phyloP scores from a whole-genome alignment of 30 jellyfish, hydroid and myxozoan genomes.

The Aurelia aurita region DNA sequence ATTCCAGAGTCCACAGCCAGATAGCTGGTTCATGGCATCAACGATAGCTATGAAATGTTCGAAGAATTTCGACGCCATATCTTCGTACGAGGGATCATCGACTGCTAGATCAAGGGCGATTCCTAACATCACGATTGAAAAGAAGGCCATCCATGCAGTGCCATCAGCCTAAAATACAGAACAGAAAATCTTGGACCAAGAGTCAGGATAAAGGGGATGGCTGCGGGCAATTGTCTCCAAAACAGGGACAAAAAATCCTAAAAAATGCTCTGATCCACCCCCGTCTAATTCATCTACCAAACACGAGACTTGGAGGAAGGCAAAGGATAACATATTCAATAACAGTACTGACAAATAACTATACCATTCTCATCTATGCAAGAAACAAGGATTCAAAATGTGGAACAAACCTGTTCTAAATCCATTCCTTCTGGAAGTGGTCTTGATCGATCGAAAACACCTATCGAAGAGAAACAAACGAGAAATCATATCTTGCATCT shows the following conservation, averaged over 20 bases:
- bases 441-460: conserved; percentile 92
- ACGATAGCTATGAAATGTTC: conserved; percentile 91
- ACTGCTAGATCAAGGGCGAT: conserved; percentile 88
- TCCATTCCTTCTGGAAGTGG: conserved; percentile 88
- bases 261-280: no score
- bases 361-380: no score
- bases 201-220: no score
- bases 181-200: no score
- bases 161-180: conserved; percentile 86
- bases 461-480: conserved; percentile 2
- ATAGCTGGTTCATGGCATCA: conserved; percentile 89
- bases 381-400: not conserved
- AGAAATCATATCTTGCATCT: no score
- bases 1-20: conserved; percentile 93
- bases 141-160: conserved; percentile 99
- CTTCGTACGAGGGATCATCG: conserved; percentile 86
- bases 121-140: conserved; percentile 73
- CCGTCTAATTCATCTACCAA: no score
- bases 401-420: conserved; percentile 75
- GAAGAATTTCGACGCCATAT: conserved; percentile 96
- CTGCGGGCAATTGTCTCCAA: no score
- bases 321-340: no score
- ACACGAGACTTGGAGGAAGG: no score
- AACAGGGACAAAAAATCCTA: no score
- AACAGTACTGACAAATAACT: no score